These are phyloP conservation scores for Salticus scenicus DNA, from an alignment of 2,888 invertebrate species.

Conservation along the genomic window DNA sequence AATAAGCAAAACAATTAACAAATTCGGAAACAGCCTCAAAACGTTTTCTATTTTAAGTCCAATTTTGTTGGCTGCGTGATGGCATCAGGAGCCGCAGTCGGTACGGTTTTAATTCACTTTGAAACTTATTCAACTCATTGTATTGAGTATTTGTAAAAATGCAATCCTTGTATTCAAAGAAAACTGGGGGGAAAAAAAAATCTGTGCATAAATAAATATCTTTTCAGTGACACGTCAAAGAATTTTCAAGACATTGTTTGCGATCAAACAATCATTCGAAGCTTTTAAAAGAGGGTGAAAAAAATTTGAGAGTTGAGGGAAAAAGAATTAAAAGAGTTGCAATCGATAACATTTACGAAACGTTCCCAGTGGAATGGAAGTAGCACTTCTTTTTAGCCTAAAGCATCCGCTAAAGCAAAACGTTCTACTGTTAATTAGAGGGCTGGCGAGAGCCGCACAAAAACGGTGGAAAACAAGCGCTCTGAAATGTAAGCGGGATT, in stretches of 20 bases:
- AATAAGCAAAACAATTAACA: background rate
- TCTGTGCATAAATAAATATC: conserved; percentile 59
- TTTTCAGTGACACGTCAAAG: conserved; percentile 55
- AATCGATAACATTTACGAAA: conserved; percentile 65
- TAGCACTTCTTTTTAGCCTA: conserved; percentile 59
- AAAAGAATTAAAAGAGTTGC: conserved; percentile 51
- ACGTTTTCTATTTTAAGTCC: background rate
- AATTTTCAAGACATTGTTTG: conserved; percentile 59
- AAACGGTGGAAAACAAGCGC: conserved; percentile 63
- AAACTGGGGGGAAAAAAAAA: conserved; percentile 41
- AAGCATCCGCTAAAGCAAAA: conserved; percentile 57
- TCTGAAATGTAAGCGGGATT: conserved; percentile 61
- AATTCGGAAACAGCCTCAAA: background rate
- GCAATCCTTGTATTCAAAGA: conserved; percentile 21
- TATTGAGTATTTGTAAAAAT: conserved; percentile 30
- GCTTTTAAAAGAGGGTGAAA: conserved; percentile 31
- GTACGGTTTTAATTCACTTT: conserved; percentile 40
- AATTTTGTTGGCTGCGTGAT: background rate
- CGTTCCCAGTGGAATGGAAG: conserved; percentile 47
- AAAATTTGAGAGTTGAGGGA: conserved; percentile 18
- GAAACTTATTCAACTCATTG: conserved; percentile 47
- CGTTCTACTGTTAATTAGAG: conserved; percentile 53
- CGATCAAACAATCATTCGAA: conserved; percentile 63
- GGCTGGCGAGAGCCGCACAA: conserved; percentile 41
- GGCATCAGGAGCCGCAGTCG: background rate